phyloP scores from a whole-genome alignment of 2,113 vertebrate species.

The Eclectus roratus region DNA sequence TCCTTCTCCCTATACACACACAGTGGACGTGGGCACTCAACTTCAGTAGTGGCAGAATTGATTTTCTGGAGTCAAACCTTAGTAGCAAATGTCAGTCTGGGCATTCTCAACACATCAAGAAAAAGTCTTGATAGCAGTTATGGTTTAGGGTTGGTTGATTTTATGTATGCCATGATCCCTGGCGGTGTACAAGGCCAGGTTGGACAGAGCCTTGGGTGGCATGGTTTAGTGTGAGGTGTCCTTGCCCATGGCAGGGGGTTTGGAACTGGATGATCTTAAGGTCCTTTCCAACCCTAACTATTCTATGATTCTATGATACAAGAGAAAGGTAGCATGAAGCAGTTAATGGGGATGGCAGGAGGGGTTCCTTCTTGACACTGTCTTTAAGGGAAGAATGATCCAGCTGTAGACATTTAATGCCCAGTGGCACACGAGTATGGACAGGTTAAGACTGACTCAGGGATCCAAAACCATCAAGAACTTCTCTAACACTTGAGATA shows the following conservation, averaged over 20 bases:
- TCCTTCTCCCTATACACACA: background rate
- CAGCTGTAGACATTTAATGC: background rate
- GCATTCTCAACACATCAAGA: background rate
- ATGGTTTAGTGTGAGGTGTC: no score
- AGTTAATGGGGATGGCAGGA: background rate
- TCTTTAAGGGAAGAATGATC: background rate
- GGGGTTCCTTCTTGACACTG: background rate
- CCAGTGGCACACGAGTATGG: background rate
- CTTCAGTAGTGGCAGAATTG: background rate
- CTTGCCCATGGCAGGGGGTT: no score
- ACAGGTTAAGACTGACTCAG: background rate
- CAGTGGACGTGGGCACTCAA: background rate
- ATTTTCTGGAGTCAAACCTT: background rate
- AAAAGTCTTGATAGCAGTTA: background rate
- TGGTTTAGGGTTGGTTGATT: background rate
- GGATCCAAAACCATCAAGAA: background rate
- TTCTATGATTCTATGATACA: no score
- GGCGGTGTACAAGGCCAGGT: no score
- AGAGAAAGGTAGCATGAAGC: background rate
- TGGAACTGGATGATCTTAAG: no score
- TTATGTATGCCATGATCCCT: background rate
- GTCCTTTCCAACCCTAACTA: no score
- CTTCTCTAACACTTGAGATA: background rate
- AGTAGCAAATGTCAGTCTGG: background rate
- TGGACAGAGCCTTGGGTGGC: no score